These are phyloP conservation scores for Nothoprocta pentlandii DNA, from an alignment of 2,113 vertebrate genomes.

Conservation along the genomic window DNA sequence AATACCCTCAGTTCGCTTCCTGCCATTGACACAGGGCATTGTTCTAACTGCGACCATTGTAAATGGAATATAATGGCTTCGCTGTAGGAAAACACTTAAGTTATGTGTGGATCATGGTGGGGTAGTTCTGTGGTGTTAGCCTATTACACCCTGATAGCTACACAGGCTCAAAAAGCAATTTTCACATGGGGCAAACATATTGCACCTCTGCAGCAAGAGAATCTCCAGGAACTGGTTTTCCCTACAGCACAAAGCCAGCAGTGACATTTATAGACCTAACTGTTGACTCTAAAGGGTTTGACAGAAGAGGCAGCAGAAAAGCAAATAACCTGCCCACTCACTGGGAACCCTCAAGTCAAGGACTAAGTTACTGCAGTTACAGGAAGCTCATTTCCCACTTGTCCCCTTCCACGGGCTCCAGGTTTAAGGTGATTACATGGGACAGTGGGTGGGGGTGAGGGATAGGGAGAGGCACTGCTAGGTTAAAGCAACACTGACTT, in stretches of 20 bases:
- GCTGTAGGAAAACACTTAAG: constrained; percentile 35
- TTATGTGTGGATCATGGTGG: neutral
- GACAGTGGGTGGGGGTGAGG: constrained; percentile 23
- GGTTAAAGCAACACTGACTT: constrained; percentile 33
- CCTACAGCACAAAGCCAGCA: neutral
- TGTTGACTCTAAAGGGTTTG: constrained; percentile 42
- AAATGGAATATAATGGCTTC: constrained; percentile 71
- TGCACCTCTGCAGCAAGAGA: neutral
- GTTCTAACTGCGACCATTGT: constrained; percentile 85
- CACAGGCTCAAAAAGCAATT: constrained; percentile 1
- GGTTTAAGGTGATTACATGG: neutral
- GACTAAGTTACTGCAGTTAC: constrained; percentile 54
- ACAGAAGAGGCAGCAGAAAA: constrained; percentile 36
- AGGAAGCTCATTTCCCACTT: constrained; percentile 55
- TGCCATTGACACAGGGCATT: constrained; percentile 86
- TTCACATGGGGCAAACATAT: neutral
- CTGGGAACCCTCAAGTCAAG: constrained; percentile 48
- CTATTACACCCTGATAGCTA: constrained; percentile 38
- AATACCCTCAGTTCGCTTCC: constrained; percentile 78
- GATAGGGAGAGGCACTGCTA: neutral
- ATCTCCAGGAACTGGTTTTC: neutral
- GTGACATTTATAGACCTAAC: constrained; percentile 23
- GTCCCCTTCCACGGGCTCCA: neutral
- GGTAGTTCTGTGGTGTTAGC: constrained; percentile 28
- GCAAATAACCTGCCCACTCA: constrained; percentile 23